Evolutionary conservation across 2,888 invertebrate species (phyloP).

Genomic region (Beris chalybata): DNA sequence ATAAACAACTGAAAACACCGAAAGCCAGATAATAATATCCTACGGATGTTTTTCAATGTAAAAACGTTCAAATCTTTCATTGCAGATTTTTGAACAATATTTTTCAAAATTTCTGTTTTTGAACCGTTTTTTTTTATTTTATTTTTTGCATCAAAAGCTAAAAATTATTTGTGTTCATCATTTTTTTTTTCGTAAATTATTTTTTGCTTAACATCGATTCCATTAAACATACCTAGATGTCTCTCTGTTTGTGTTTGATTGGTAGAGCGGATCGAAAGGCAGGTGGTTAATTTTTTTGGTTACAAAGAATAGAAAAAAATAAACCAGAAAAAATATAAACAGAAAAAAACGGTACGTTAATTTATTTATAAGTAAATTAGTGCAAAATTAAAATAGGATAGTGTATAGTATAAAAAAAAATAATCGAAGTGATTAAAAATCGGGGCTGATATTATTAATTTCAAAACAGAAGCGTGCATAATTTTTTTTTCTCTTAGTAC

Average conservation of each 20-base stretch:
- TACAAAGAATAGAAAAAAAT: constrained; percentile 11
- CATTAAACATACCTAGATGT: constrained; percentile 43
- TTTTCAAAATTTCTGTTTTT: too few relatives aligned
- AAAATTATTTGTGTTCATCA: not conserved
- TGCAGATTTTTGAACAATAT: too few relatives aligned
- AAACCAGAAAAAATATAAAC: constrained; percentile 7
- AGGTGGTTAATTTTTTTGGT: constrained; percentile 20
- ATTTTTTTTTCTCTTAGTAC: not conserved
- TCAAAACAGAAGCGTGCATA: constrained; percentile 14
- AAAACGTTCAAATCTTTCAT: too few relatives aligned
- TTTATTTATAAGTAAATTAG: not conserved
- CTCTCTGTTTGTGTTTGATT: constrained; percentile 40
- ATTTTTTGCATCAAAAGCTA: constrained; percentile 9
- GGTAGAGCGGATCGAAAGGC: constrained; percentile 32
- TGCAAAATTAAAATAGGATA: not conserved
- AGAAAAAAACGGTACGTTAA: not conserved
- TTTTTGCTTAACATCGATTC: constrained; percentile 24
- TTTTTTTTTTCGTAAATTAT: constrained; percentile 25
- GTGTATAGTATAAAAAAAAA: constrained; percentile 2
- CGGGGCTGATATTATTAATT: too few relatives aligned
- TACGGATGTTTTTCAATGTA: too few relatives aligned
- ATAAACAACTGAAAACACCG: not conserved
- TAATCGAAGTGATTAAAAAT: too few relatives aligned
- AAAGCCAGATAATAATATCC: too few relatives aligned
- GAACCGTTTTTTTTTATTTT: not conserved